These are phyloP conservation scores for Gymnarchus niloticus DNA, from an alignment of 2,113 vertebrate species.

Conservation along the genomic window DNA sequence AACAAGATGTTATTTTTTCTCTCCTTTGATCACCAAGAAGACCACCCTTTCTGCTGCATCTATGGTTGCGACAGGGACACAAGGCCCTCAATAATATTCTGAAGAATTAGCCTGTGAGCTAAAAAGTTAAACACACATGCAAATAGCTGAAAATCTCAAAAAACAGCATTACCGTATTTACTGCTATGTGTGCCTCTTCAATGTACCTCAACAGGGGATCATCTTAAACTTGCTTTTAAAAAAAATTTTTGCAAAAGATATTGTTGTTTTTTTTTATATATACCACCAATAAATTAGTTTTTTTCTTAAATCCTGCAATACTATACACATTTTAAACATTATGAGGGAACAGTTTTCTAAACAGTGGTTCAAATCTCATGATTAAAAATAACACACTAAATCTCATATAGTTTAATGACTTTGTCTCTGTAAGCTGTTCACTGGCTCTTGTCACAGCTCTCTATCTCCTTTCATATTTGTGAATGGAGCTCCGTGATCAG, in stretches of 20 bases:
- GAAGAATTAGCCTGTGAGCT: not conserved
- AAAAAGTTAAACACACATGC: not conserved
- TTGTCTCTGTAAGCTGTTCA: not conserved
- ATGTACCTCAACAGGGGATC: not conserved
- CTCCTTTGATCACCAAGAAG: not conserved
- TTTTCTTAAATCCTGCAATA: not conserved
- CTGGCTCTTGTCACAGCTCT: not conserved
- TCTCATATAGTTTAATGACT: not conserved
- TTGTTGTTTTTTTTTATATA: not conserved
- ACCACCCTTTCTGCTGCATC: not conserved
- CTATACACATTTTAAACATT: not conserved
- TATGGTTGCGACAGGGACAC: not conserved
- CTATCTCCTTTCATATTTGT: not conserved
- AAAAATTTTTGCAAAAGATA: not conserved
- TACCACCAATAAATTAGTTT: not conserved
- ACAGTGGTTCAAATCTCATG: not conserved
- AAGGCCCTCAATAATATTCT: not conserved
- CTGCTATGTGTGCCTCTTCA: not conserved
- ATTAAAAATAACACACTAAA: not conserved
- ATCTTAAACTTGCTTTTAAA: not conserved
- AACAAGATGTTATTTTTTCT: not conserved
- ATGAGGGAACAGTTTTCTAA: not conserved
- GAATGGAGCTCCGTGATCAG: not conserved
- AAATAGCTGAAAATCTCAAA: not conserved
- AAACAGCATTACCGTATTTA: not conserved